These are phyloP conservation scores for Athalia cordata DNA, from an alignment of 2,888 invertebrate genomes.

Conservation along the genomic window DNA sequence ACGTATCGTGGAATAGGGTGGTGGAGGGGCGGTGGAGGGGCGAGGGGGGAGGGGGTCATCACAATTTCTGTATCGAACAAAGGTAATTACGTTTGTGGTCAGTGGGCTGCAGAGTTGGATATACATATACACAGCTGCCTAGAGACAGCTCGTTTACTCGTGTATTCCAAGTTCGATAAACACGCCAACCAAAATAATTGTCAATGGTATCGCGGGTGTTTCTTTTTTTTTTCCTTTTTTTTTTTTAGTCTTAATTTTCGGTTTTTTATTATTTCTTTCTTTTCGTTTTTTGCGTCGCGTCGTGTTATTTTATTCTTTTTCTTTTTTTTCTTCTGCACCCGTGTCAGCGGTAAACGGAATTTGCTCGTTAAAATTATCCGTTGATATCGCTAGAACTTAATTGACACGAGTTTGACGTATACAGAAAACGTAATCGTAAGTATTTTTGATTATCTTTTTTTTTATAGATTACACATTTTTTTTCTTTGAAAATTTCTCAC, in stretches of 20 bases:
- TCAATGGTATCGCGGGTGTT: conserved; percentile 34
- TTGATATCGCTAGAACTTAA: too few species aligned
- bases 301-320: too few species aligned
- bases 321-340: too few species aligned
- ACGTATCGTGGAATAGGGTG: conserved; percentile 23
- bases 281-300: too few species aligned
- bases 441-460: too few species aligned
- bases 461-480: too few species aligned
- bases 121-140: conserved; percentile 36
- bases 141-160: conserved; percentile 46
- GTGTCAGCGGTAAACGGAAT: too few species aligned
- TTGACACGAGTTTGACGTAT: too few species aligned
- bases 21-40: conserved; percentile 28
- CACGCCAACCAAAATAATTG: conserved; percentile 26
- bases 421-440: too few species aligned
- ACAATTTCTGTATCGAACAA: conserved; percentile 64
- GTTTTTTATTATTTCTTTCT: background rate
- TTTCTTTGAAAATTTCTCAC: too few species aligned
- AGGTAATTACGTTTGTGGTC: conserved; percentile 64
- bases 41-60: conserved; percentile 52
- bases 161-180: conserved; percentile 1
- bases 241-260: background rate
- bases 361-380: too few species aligned
- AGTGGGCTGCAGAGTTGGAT: conserved; percentile 49
- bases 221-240: background rate